These are phyloP conservation scores for Pheosia tremula DNA, from an alignment of 2,888 invertebrate species.

Conservation along the genomic window DNA sequence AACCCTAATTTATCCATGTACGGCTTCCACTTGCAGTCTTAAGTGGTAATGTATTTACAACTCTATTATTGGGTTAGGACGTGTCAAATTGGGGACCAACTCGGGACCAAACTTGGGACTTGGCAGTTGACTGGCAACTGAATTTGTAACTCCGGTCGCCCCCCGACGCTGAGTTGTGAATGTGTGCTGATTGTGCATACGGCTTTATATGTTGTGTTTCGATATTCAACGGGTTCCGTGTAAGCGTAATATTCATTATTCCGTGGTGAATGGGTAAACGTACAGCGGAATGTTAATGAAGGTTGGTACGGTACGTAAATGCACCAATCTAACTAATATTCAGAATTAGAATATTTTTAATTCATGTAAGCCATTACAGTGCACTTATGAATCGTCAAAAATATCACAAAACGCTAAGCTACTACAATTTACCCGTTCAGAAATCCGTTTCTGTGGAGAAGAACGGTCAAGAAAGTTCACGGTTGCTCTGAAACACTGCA, in stretches of 20 bases:
- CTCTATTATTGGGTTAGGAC: constrained; percentile 60
- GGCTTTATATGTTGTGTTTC: constrained; percentile 37
- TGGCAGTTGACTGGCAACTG: constrained; percentile 53
- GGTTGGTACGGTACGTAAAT: neutral
- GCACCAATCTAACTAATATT: too few relatives aligned
- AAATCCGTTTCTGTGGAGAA: too few relatives aligned
- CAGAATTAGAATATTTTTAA: too few relatives aligned
- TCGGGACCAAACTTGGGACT: constrained; percentile 56
- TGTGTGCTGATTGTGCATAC: constrained; percentile 70
- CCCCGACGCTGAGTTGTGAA: constrained; percentile 61
- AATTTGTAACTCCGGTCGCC: constrained; percentile 61
- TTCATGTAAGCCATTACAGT: too few relatives aligned
- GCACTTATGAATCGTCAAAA: too few relatives aligned
- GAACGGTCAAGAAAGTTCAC: too few relatives aligned
- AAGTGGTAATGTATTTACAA: constrained; percentile 14
- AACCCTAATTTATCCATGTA: neutral
- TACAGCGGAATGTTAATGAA: neutral
- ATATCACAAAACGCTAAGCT: too few relatives aligned
- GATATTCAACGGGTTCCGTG: constrained; percentile 35
- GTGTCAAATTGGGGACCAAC: constrained; percentile 63
- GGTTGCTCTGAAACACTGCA: too few relatives aligned
- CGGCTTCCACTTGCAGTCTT: constrained; percentile 5
- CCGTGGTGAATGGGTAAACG: neutral
- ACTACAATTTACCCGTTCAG: too few relatives aligned
- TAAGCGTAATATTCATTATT: constrained; percentile 11